Evolutionary conservation across 2,113 vertebrate genomes (phyloP).

Genomic region (Oncorhynchus masou): DNA sequence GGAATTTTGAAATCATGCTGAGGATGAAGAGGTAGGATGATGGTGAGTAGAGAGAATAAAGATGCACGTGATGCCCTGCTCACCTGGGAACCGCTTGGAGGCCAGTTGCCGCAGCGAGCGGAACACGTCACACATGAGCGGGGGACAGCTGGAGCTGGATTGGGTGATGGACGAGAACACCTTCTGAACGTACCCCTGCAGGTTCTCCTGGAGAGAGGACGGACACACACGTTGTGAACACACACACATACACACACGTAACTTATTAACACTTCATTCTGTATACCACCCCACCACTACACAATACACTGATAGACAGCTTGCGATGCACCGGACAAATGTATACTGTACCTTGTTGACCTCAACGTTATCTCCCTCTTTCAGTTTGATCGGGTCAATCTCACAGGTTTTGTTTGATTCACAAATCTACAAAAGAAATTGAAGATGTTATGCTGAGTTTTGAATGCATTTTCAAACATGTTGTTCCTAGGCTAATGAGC

Average conservation of each 20-base stretch:
- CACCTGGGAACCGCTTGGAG: slow-evolving; percentile 91
- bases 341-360: slow-evolving; percentile 82
- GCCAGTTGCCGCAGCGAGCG: slow-evolving; percentile 90
- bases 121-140: slow-evolving; percentile 95
- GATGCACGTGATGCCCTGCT: slow-evolving; percentile 43
- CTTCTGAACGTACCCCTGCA: slow-evolving; percentile 92
- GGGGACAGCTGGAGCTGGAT: slow-evolving; percentile 95
- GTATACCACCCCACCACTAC: too few species aligned
- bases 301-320: background rate
- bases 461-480: background rate
- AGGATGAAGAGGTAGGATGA: too few species aligned
- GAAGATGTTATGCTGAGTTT: background rate
- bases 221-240: background rate
- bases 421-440: slow-evolving; percentile 78
- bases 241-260: background rate
- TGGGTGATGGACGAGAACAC: slow-evolving; percentile 92
- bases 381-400: slow-evolving; percentile 93
- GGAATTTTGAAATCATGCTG: too few species aligned
- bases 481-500: background rate
- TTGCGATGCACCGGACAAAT: background rate
- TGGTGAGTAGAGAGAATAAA: too few species aligned
- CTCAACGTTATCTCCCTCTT: slow-evolving; percentile 93
- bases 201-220: slow-evolving; percentile 83
- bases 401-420: slow-evolving; percentile 95
- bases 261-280: too few species aligned